Percentiles rank a stretch among this genome's conserved stretches.
Evolutionary conservation across 1,140 invertebrate genomes (phyloP).

Genomic region (Chionoecetes opilio): DNA sequence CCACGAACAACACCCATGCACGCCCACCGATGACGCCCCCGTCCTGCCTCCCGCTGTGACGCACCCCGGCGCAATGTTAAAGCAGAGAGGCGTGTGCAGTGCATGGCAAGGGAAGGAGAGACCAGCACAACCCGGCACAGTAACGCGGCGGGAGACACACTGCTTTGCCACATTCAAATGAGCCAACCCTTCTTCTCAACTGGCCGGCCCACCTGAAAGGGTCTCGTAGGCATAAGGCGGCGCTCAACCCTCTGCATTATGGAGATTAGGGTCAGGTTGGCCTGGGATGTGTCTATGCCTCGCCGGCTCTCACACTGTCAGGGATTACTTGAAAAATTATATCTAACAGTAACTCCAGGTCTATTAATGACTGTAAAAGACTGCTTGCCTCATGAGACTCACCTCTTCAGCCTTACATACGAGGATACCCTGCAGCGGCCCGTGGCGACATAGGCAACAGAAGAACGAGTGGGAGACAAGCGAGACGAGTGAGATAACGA

Average conservation of each 20-base stretch:
- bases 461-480: neutral
- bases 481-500: too few species aligned
- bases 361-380: neutral
- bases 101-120: neutral
- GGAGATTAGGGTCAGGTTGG: conserved; percentile 58
- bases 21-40: neutral
- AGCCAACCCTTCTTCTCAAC: conserved; percentile 71
- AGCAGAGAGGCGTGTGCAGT: neutral
- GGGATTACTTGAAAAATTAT: conserved; percentile 72
- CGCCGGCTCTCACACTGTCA: conserved; percentile 59
- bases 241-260: conserved; percentile 51
- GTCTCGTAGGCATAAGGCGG: conserved; percentile 31
- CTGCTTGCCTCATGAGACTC: neutral
- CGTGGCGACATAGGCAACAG: neutral
- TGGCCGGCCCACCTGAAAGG: conserved; percentile 67
- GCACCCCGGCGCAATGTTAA: neutral
- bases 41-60: neutral
- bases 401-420: neutral
- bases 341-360: conserved; percentile 35
- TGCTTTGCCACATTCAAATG: conserved; percentile 75
- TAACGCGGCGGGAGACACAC: neutral
- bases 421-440: neutral
- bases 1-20: neutral
- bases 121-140: neutral
- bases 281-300: neutral